These are phyloP conservation scores for Harpagoxenus sublaevis DNA, from an alignment of 2,888 invertebrate species.

Conservation along the genomic window DNA sequence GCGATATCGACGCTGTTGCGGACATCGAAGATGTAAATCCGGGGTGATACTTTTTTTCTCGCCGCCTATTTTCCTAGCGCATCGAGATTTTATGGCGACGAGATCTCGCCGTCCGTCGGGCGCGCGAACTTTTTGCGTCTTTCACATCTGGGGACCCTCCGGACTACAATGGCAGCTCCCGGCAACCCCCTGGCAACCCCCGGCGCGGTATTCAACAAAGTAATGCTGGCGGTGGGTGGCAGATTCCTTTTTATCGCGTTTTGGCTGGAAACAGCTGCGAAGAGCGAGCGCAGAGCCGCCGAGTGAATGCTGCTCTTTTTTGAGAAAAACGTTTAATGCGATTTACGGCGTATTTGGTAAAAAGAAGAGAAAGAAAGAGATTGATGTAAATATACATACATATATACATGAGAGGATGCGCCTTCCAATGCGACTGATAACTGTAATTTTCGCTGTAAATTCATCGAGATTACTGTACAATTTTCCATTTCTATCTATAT, in stretches of 20 bases:
- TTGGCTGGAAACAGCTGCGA: slow-evolving; percentile 65
- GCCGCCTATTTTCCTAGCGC: slow-evolving; percentile 21
- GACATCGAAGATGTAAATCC: slow-evolving; percentile 33
- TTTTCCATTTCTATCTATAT: not conserved
- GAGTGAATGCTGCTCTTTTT: slow-evolving; percentile 35
- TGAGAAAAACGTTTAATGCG: slow-evolving; percentile 60
- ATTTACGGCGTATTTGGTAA: slow-evolving; percentile 49
- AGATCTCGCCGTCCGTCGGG: not conserved
- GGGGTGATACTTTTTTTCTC: not conserved
- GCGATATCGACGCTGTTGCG: not conserved
- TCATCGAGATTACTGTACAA: not conserved
- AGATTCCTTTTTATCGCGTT: slow-evolving; percentile 63
- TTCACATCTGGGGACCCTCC: slow-evolving; percentile 18
- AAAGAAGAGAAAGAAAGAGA: slow-evolving; percentile 9
- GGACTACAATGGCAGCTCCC: slow-evolving; percentile 32
- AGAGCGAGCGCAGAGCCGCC: slow-evolving; percentile 45
- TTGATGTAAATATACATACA: not conserved
- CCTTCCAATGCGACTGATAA: not conserved
- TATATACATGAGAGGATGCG: not conserved
- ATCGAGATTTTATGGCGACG: slow-evolving; percentile 15
- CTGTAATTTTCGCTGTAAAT: no score
- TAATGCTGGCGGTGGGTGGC: slow-evolving; percentile 56
- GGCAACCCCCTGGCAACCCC: not conserved
- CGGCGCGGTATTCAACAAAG: slow-evolving; percentile 40
- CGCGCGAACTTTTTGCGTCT: slow-evolving; percentile 20